Percentiles rank a stretch among this genome's conserved stretches.
Evolutionary conservation across 2,113 vertebrate species (phyloP).

Genomic region (Periophthalmus modestus): DNA sequence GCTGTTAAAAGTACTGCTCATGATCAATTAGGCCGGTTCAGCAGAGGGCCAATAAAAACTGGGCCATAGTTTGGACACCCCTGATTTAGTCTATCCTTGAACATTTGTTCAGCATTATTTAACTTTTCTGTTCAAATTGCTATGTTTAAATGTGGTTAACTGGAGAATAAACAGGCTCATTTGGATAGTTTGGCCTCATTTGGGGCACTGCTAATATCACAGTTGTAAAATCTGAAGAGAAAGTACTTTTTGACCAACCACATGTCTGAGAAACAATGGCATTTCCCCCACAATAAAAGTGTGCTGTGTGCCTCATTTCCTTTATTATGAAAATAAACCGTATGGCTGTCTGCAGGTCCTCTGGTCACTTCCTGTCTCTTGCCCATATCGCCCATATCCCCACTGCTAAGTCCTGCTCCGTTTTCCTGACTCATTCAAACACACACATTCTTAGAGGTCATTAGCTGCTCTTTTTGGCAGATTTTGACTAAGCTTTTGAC

Average conservation of each 20-base stretch:
- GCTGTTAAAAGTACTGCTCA: too few relatives aligned
- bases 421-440: not conserved
- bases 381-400: conserved; percentile 32
- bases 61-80: too few relatives aligned
- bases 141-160: too few relatives aligned
- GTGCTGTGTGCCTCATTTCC: conserved; percentile 38
- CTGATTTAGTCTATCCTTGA: too few relatives aligned
- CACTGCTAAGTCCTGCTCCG: not conserved
- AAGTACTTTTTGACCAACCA: conserved; percentile 13
- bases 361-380: conserved; percentile 53
- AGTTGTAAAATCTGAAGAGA: conserved; percentile 2
- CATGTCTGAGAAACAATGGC: conserved; percentile 43
- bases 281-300: conserved; percentile 66
- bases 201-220: not conserved
- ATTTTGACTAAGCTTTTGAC: conserved; percentile 37
- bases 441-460: conserved; percentile 8
- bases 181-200: not conserved
- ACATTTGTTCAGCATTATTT: too few relatives aligned
- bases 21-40: too few relatives aligned
- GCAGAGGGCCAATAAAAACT: too few relatives aligned
- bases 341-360: conserved; percentile 30
- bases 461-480: conserved; percentile 25
- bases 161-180: not conserved
- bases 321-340: conserved; percentile 60
- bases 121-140: too few relatives aligned